Conservation (phyloP, 1,140 invertebrate genomes). For the Drosophila elegans region DNA sequence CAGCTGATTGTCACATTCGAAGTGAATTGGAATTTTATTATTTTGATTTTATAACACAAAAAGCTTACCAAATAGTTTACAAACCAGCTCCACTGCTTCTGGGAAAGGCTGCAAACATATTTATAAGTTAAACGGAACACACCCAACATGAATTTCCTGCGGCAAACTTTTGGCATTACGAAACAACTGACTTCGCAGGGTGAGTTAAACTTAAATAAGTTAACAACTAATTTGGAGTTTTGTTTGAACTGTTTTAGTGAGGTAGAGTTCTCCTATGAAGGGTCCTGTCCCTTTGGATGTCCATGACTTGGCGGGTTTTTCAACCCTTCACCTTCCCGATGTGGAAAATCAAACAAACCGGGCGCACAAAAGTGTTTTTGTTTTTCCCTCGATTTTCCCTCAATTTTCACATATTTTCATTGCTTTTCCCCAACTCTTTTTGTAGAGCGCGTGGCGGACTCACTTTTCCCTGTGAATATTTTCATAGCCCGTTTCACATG, state of each 20-base stretch:
- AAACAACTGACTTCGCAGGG: slow-evolving; percentile 77
- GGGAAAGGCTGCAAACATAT: too few relatives aligned
- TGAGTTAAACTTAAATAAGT: slow-evolving; percentile 35
- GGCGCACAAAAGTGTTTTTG: slow-evolving; percentile 30
- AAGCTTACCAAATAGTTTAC: too few relatives aligned
- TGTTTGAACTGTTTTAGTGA: neutral
- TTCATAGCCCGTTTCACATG: slow-evolving; percentile 68
- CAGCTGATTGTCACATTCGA: slow-evolving; percentile 5
- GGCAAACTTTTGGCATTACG: slow-evolving; percentile 82
- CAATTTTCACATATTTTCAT: neutral
- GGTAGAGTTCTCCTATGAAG: neutral
- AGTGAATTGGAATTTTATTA: slow-evolving; percentile 4
- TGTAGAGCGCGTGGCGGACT: slow-evolving; percentile 51
- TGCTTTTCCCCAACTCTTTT: slow-evolving; percentile 36
- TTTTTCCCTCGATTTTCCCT: slow-evolving; percentile 7
- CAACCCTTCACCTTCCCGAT: slow-evolving; percentile 6
- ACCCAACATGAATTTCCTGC: slow-evolving; percentile 75
- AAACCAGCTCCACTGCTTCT: neutral
- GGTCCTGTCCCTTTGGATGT: neutral
- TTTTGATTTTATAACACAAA: slow-evolving; percentile 1
- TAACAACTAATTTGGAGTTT: neutral
- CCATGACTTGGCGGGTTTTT: slow-evolving; percentile 47
- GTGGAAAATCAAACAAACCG: neutral
- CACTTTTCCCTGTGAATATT: slow-evolving; percentile 64
- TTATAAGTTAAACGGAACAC: neutral